phyloP scores from a whole-genome alignment of 2,113 vertebrate species.

The Varanus salvator region DNA sequence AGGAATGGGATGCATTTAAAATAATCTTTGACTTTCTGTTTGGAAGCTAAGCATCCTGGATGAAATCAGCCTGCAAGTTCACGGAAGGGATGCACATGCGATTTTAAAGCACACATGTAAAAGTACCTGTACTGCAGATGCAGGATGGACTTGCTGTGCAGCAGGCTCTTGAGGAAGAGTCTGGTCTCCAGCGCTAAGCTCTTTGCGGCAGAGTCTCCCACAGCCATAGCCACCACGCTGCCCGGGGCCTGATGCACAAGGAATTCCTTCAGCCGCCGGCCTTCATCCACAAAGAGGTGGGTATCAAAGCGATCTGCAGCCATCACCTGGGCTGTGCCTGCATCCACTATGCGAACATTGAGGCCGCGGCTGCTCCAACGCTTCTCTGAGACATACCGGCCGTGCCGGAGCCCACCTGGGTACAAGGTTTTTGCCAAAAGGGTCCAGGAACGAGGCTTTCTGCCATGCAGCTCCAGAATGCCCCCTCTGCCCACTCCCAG shows the following conservation, averaged over 20 bases:
- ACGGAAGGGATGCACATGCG: not conserved
- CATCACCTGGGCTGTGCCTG: slow-evolving; percentile 45
- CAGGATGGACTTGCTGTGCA: slow-evolving; percentile 39
- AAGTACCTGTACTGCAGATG: slow-evolving; percentile 69
- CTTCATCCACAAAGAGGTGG: slow-evolving; percentile 53
- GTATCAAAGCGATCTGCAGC: slow-evolving; percentile 56
- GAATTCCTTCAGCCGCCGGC: slow-evolving; percentile 37
- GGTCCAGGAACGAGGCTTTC: slow-evolving; percentile 49
- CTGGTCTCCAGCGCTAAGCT: slow-evolving; percentile 46
- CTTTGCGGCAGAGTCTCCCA: slow-evolving; percentile 59
- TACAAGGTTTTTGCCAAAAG: slow-evolving; percentile 47
- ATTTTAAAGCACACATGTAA: not conserved
- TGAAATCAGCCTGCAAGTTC: not conserved
- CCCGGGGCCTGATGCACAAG: slow-evolving; percentile 43
- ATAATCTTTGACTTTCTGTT: not conserved
- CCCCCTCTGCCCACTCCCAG: slow-evolving; percentile 52
- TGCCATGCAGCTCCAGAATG: slow-evolving; percentile 56
- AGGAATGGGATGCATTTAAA: not conserved
- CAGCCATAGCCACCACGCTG: slow-evolving; percentile 44
- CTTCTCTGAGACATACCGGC: slow-evolving; percentile 54
- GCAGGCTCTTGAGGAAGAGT: slow-evolving; percentile 46
- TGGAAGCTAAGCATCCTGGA: not conserved
- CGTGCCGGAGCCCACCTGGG: slow-evolving; percentile 54
- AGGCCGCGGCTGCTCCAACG: slow-evolving; percentile 67
- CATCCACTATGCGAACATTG: slow-evolving; percentile 59